Conservation (phyloP, 2,797 vertebrate genomes). For the Cyclopterus lumpus region DNA sequence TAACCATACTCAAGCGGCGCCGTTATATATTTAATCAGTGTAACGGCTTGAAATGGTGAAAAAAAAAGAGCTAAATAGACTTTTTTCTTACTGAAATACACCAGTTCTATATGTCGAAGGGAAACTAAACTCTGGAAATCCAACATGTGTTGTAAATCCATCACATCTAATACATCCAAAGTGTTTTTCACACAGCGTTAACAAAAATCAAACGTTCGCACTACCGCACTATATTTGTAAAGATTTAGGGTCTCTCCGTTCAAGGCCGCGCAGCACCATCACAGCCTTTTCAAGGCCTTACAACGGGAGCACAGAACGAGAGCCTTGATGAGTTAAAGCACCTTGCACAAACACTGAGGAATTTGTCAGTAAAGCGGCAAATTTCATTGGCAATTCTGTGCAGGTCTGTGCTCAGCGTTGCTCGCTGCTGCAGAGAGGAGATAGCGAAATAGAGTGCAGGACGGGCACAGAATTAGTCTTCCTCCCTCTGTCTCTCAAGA, state of each 20-base stretch:
- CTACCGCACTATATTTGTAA: slow-evolving; percentile 53
- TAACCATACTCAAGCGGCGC: too few species aligned
- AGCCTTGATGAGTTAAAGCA: slow-evolving; percentile 83
- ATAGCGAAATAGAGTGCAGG: slow-evolving; percentile 82
- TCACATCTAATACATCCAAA: slow-evolving; percentile 12
- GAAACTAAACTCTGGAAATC: slow-evolving; percentile 1
- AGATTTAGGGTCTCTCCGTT: slow-evolving; percentile 72
- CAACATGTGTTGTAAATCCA: slow-evolving; percentile 8
- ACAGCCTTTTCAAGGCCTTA: slow-evolving; percentile 80
- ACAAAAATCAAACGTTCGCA: slow-evolving; percentile 72
- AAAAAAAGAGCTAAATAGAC: not conserved
- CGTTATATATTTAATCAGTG: not conserved
- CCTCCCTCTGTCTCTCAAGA: slow-evolving; percentile 62
- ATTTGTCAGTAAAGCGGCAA: slow-evolving; percentile 79
- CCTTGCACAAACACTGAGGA: slow-evolving; percentile 83
- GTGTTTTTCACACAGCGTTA: slow-evolving; percentile 51
- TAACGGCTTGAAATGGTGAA: not conserved
- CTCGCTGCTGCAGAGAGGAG: slow-evolving; percentile 81
- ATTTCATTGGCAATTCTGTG: slow-evolving; percentile 86
- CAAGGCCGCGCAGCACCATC: slow-evolving; percentile 78
- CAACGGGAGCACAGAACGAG: slow-evolving; percentile 80
- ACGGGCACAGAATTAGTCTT: slow-evolving; percentile 81
- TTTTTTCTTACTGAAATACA: not conserved
- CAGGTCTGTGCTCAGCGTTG: slow-evolving; percentile 81
- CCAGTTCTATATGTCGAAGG: not conserved